Base-by-base conservation (phyloP, 2,888 invertebrate genomes). In the Tortricodes alternella region DNA sequence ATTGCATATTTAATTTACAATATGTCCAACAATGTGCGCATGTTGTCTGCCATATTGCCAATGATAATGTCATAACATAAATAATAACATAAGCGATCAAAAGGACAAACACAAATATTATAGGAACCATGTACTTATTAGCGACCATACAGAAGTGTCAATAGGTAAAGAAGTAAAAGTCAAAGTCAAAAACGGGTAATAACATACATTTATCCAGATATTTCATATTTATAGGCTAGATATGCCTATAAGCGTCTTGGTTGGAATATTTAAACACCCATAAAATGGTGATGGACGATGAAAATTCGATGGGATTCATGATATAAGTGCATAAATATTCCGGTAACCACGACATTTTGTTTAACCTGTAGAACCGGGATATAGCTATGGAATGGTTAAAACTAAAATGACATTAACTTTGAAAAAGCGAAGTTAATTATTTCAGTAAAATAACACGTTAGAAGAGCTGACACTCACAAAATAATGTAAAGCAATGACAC, bases 351-450 rank as follows among this genome's bases (percentile, higher is more conserved):
- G 16, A 37, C 23, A 43, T 11, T 50, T 38, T n/a, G 34, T 57
- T 48, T 50, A 27, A 51, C 51, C 58, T 58, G 61, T 59, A 51
- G 39, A 39, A 59, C 57, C 51, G 38, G 48, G 43, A 44, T 13
- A 74, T 62, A 71, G 71, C 68, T 72, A 70, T 71, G 65, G 53
- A 68, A 53, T 56, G 32, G 51, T 58, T 58, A 62, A 60, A 77
- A 74, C 83, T 83, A 85, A 85, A 85, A 85, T 81, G 60, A 73
- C 68, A 67, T 78, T 79, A 85, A 85, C 83, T 86, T 84, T 79
- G 70, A 73, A 66, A 60, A 66, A 55, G 71, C 66, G 68, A 85
- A 85, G 83, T 85, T 81, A 84, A 77, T 78, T 76, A 83, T 85
- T 84, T 84, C 80, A 83, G 85, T 68, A 61, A 62, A 62, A 57